Conservation (phyloP, 2,113 vertebrate species). For the Rhinogobius similis region DNA sequence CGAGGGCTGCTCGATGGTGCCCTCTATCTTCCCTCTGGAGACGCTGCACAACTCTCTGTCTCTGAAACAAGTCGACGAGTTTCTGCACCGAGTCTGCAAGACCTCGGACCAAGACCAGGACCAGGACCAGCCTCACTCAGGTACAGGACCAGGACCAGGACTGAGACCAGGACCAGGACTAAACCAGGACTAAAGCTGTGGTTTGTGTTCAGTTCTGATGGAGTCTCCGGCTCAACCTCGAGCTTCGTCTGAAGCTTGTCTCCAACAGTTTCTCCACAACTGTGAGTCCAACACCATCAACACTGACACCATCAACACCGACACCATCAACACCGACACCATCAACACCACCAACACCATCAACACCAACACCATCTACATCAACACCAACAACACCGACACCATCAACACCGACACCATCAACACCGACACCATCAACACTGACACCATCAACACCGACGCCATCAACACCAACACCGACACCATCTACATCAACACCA, state of each 20-base stretch:
- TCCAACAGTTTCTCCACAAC: background rate
- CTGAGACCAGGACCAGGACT: conserved; percentile 67
- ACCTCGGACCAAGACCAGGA: conserved; percentile 82
- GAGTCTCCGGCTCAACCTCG: background rate
- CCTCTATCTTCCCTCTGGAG: conserved; percentile 67
- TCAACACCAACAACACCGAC: background rate
- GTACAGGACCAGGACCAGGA: conserved; percentile 79
- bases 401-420: no score
- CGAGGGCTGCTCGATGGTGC: conserved; percentile 92
- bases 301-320: background rate
- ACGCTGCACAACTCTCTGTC: conserved; percentile 98
- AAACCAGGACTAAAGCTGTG: background rate
- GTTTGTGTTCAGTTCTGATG: background rate
- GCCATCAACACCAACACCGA: no score
- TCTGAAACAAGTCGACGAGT: conserved; percentile 92
- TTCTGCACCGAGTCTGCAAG: conserved; percentile 86
- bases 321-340: no score
- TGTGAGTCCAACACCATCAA: background rate
- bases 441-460: no score
- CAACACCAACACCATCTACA: no score
- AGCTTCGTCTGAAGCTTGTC: background rate
- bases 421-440: no score
- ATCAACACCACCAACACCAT: no score
- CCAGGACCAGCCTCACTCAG: conserved; percentile 81
- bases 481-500: no score